Base-by-base conservation (phyloP, 2,888 invertebrate species). In the Lutraria lutraria region DNA sequence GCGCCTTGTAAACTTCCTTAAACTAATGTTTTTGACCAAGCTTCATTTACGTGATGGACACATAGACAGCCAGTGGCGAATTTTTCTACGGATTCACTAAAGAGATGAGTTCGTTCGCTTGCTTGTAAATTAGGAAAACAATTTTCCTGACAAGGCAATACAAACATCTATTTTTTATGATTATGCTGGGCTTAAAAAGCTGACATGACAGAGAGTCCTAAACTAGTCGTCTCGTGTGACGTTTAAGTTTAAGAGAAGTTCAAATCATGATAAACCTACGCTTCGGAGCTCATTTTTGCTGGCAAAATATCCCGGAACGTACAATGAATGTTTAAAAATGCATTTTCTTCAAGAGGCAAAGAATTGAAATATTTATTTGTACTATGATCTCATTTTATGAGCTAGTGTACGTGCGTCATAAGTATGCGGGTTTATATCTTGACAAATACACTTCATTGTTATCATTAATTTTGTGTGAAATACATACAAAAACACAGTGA, bases 1-100 rank as follows among this genome's bases (percentile, higher is more conserved):
- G 29, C 31, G 76, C 34, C 54, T 34, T 81, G 56, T 81, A 43
- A 52, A 68, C 72, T 82, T 88, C 85, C 60, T 85, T 54, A 88
- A 88, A 88, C 85, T 68, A 85, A 88, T 88, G 85, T 88, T 85
- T 81, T 56, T 34, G 87, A 79, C 83, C 80, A 84, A 56, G 43
- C 60, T 80, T 83, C 29, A 83, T 88, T 88, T 84, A 60, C 43
- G 43, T 80, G 85, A 63, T 60, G 87, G 84, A 80, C 83, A 83
- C 15, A 79, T 72, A 34, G 60, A 60, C 87, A 79, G 31, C 80
- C 34, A 19, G 19, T 34, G 79, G 83, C 60, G 25, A 43, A n/a
- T 43, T 25, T n/a, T 83, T 84, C n/a, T 83, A 88, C 25, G 83
- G 83, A 72, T 83, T 88, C 87, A 13, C 31, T 76, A 52, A 79